Evolutionary conservation across 2,113 vertebrate species (phyloP), one percentile per base, ranked within the genome.

Genomic region (Nycticryphes semicollaris): DNA sequence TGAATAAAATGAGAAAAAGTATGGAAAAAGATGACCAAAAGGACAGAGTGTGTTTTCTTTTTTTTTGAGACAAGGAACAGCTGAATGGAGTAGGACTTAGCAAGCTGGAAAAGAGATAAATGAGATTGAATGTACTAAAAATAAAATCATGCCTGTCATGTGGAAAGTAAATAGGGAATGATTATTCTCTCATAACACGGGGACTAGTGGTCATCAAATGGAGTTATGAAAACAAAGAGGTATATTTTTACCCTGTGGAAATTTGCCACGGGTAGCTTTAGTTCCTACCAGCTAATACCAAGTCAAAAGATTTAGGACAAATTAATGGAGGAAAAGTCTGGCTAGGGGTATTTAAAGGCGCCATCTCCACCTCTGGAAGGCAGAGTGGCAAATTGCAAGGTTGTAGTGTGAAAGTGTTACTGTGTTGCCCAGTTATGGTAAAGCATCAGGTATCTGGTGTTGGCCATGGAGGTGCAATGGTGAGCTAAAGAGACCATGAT

Each of bases 161-260:
- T 80, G 90, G 66, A 66, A 94, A 91, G 70, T 91, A 87, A 91
- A 91, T 95, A 93, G 84, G n/a, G 94, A 94, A 48, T 87, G 70
- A 82, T 96, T 95, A 82, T 91, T 95, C 62, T 87, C 33, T 84
- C 80, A 35, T 93, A 39, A 81, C 53, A 41, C 87, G n/a, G 87
- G 67, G 69, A 87, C 95, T 91, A 48, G 48, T 73, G 84, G 87
- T 87, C 74, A 64, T 94, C 94, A 89, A 51, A n/a, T 23, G 73
- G 77, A 87, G n/a, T 89, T 91, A 87, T 9, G 73, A 91, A 91
- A 96, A 94, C 87, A 89, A 91, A 96, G 94, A 89, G 81, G 84
- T 89, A 2, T 94, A 92, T 96, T 96, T 96, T 96, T 95, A 96
- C 70, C 53, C 87, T 69, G 22, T 79, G 94, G 94, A 84, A 64